Percentiles rank a stretch among this genome's conserved stretches.
These are phyloP conservation scores for Haliclona indistincta DNA, from an alignment of 37 sponge, comb jelly and placozoan species.

Conservation along the genomic window DNA sequence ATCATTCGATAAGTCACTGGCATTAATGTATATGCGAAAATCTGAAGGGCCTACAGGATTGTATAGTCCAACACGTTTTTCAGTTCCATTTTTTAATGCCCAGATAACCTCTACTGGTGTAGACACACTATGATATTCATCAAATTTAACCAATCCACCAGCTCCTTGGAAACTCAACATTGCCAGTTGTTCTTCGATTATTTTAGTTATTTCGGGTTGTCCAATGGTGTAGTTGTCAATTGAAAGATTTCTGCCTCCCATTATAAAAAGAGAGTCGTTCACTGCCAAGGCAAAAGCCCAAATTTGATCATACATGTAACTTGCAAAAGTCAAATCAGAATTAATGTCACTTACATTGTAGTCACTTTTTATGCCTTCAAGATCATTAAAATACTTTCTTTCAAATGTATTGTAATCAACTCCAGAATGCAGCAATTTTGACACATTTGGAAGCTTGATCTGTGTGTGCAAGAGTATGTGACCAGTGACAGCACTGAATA, in stretches of 20 bases:
- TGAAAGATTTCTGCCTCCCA: neutral
- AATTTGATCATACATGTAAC: conserved; percentile 4
- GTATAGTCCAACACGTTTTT: too few relatives aligned
- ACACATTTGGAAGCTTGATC: neutral
- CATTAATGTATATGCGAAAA: too few relatives aligned
- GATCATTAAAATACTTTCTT: neutral
- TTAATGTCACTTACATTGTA: neutral
- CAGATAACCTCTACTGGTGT: neutral
- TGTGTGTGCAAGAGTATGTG: neutral
- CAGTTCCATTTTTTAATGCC: too few relatives aligned
- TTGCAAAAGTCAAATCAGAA: neutral
- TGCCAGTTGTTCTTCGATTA: conserved; percentile 6
- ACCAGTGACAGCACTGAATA: neutral
- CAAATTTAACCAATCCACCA: neutral
- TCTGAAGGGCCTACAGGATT: too few relatives aligned
- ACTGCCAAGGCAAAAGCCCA: conserved; percentile 24
- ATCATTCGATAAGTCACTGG: too few relatives aligned
- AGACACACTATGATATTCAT: neutral
- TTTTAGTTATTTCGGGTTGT: neutral
- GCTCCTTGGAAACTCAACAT: conserved; percentile 8
- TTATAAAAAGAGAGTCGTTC: neutral
- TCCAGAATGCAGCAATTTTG: too few relatives aligned
- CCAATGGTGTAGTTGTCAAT: neutral
- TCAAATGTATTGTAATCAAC: neutral
- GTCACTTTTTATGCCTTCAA: neutral